Base-by-base conservation (phyloP, 1,140 invertebrate genomes). In the Drosophila kurseongensis region DNA sequence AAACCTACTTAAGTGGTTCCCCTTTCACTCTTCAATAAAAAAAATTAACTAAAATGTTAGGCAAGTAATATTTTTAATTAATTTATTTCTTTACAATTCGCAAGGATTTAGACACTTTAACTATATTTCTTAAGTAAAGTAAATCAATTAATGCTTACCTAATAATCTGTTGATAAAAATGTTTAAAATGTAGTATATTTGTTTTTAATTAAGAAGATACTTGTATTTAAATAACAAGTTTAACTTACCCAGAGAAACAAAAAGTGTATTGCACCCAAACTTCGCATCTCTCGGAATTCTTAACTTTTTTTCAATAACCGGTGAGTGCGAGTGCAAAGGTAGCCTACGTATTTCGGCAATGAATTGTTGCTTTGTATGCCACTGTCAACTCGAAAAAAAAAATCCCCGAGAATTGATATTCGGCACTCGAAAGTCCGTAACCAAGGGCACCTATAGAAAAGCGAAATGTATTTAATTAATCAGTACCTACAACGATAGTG, bases 391-490 rank as follows among this genome's bases (percentile, higher is more conserved):
- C 8, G 18, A 4, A 23, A 52, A 58, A 75, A 78, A 85, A 88
- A 86, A 75, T 18, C 82, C 82, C 83, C 75, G 9, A 72, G 68
- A 75, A 80, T 72, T 65, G 45, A 58, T 72, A 75, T 82, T 56
- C 55, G 60, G 32, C 61, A 44, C 66, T 76, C 16, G 50, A 71
- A 55, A 50, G 59, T 50, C 66, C 54, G 71, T 85, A 44, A 50
- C 66, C 68, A 86, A 81, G 67, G 68, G 63, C 68, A 50, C 32
- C 59, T 38, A 69, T 79, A 54, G 58, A 45, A 81, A 82, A 74
- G 36, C 44, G 51, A 71, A 71, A 50, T 50, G 48, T 71, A 48
- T 36, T 42, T 71, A 71, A 29, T 38, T 69, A 71, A 71, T 40
- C 42, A 38, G 16, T 18, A 47, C 29, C 29, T 16, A 35, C 8